Percentiles rank a stretch among this genome's conserved stretches.
These are phyloP conservation scores for Dipodomys stephensi DNA, from an alignment of 2,113 vertebrate species.

Conservation along the genomic window DNA sequence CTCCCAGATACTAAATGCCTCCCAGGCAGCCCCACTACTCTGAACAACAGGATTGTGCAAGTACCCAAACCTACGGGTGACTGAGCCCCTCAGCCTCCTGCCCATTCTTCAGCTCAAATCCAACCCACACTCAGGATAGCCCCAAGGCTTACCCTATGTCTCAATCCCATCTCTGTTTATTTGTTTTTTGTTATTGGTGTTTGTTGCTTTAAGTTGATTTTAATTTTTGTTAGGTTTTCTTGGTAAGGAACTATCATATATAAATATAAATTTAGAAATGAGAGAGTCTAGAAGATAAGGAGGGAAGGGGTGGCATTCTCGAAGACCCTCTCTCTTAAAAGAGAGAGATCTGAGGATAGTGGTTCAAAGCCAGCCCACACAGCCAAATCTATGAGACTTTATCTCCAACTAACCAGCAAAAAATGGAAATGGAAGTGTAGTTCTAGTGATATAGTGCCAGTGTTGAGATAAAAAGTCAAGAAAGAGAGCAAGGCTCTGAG, in stretches of 20 bases:
- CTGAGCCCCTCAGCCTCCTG: conserved; percentile 60
- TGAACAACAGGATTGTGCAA: conserved; percentile 72
- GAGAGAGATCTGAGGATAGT: too few relatives aligned
- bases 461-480: too few relatives aligned
- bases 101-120: conserved; percentile 28
- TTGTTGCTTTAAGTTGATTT: conserved; percentile 73
- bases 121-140: conserved; percentile 68
- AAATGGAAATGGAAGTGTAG: too few relatives aligned
- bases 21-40: conserved; percentile 43
- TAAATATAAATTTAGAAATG: neutral
- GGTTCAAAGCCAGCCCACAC: too few relatives aligned
- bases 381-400: too few relatives aligned
- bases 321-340: too few relatives aligned
- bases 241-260: conserved; percentile 83
- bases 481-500: too few relatives aligned
- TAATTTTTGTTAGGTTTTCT: conserved; percentile 47
- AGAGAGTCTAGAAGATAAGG: too few relatives aligned
- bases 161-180: conserved; percentile 70
- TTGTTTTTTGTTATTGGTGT: conserved; percentile 61
- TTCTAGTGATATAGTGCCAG: too few relatives aligned
- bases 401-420: too few relatives aligned
- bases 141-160: conserved; percentile 53
- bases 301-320: too few relatives aligned
- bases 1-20: conserved; percentile 47
- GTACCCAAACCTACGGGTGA: conserved; percentile 78